phyloP scores from a whole-genome alignment of 2,113 vertebrate genomes.

The Otolemur garnettii region DNA sequence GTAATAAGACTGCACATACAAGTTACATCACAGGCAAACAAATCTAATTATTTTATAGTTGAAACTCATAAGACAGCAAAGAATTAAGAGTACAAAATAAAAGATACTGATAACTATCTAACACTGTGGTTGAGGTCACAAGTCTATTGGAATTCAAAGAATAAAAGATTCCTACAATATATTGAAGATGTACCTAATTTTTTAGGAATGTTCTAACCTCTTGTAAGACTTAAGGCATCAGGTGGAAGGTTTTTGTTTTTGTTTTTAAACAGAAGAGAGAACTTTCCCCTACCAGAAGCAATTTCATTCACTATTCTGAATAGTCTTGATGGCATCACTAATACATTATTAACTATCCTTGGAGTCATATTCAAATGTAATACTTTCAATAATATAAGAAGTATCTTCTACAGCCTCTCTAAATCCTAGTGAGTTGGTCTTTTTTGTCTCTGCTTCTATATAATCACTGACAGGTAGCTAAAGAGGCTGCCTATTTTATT shows the following conservation, averaged over 20 bases:
- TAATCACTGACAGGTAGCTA: background rate
- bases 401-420: background rate
- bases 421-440: background rate
- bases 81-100: constrained; percentile 41
- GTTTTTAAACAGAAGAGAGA: background rate
- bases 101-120: constrained; percentile 10
- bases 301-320: background rate
- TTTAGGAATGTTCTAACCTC: background rate
- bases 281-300: background rate
- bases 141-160: constrained; percentile 7
- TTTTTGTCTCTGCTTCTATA: background rate
- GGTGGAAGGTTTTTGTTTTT: background rate
- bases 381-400: background rate
- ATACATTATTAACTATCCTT: background rate
- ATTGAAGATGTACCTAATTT: background rate
- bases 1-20: background rate
- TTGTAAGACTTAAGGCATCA: background rate
- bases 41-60: constrained; percentile 40
- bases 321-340: background rate
- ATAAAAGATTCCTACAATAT: constrained; percentile 14
- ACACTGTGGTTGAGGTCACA: background rate
- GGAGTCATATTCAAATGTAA: background rate
- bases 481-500: background rate
- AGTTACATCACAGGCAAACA: background rate
- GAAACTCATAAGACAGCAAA: constrained; percentile 22